These are phyloP conservation scores for Drosophila aldrichi DNA, from an alignment of 2,888 invertebrate species.

Conservation along the genomic window DNA sequence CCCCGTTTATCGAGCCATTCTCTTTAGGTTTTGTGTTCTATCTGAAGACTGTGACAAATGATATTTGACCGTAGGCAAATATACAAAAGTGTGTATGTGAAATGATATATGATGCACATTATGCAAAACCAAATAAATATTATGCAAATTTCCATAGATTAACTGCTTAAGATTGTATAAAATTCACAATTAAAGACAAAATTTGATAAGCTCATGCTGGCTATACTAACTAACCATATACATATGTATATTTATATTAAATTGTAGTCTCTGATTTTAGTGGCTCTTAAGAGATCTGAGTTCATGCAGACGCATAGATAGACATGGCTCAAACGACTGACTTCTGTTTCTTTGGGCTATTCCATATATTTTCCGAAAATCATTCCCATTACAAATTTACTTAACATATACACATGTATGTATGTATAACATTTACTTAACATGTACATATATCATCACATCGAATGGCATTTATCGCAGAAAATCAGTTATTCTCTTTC, in stretches of 20 bases:
- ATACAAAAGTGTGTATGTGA: not conserved
- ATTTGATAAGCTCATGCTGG: too few relatives aligned
- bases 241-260: too few relatives aligned
- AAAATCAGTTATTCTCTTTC: constrained; percentile 53
- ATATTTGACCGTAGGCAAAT: not conserved
- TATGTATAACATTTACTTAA: too few relatives aligned
- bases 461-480: constrained; percentile 30
- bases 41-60: not conserved
- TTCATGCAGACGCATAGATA: too few relatives aligned
- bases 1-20: constrained; percentile 4
- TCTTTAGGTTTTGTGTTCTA: constrained; percentile 3
- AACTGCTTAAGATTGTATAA: too few relatives aligned
- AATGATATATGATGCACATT: not conserved
- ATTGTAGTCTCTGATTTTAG: too few relatives aligned
- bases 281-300: too few relatives aligned
- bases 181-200: too few relatives aligned
- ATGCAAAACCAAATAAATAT: not conserved
- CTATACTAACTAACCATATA: too few relatives aligned
- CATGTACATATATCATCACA: not conserved
- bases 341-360: not conserved
- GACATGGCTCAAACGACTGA: not conserved
- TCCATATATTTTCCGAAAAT: not conserved
- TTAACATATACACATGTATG: too few relatives aligned
- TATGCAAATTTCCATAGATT: not conserved
- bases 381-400: not conserved